These are phyloP conservation scores for Pteronura brasiliensis DNA, from an alignment of 2,113 vertebrate genomes.

Conservation along the genomic window DNA sequence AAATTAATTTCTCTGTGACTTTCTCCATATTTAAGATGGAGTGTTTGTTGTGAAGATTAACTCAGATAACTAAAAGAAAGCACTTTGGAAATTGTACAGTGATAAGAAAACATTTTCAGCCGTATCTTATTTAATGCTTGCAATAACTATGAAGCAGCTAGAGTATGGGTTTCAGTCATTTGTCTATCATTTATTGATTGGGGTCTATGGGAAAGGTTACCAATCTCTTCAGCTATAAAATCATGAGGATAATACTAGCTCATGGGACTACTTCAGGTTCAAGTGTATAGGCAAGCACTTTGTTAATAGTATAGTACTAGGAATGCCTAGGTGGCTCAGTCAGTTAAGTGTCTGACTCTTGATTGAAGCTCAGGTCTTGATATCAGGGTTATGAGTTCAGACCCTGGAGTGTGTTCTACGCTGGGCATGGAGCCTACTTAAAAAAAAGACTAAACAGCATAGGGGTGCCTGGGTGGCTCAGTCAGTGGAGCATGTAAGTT, in stretches of 20 bases:
- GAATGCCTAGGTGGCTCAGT: neutral
- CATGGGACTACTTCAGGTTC: neutral
- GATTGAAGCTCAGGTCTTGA: neutral
- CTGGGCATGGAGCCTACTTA: neutral
- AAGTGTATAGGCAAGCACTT: neutral
- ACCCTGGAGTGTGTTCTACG: neutral
- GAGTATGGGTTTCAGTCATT: neutral
- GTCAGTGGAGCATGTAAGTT: neutral
- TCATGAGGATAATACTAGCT: neutral
- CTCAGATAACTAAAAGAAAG: constrained; percentile 3
- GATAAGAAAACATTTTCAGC: neutral
- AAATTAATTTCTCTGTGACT: constrained; percentile 18
- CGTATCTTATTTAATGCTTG: neutral
- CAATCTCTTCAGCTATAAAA: neutral
- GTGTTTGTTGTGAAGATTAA: constrained; percentile 1
- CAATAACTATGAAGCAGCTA: neutral
- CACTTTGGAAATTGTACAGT: neutral
- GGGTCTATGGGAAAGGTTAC: neutral
- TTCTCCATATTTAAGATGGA: neutral
- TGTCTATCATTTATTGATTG: neutral
- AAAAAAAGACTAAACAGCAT: neutral
- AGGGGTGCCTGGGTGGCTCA: neutral
- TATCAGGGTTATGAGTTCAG: neutral
- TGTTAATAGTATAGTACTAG: neutral
- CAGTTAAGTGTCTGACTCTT: neutral